A percentile compares a stretch with the other conserved stretches of the same genome.
Evolutionary conservation across 2,888 invertebrate genomes (phyloP).

Genomic region (Trissoscelio sp.): DNA sequence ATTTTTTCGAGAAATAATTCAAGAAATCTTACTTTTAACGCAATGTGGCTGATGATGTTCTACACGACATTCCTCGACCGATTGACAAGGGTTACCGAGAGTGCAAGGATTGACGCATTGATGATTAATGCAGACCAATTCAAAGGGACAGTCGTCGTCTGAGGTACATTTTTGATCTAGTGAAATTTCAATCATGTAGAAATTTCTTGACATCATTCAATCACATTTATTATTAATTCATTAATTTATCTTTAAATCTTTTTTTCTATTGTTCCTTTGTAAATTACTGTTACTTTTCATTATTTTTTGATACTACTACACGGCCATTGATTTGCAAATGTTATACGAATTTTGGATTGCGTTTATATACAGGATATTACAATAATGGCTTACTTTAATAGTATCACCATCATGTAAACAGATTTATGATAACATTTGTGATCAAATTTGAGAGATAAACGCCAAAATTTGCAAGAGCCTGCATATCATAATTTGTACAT

Average conservation of each 20-base stretch:
- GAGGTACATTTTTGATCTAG: conserved; percentile 91
- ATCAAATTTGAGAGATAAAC: conserved; percentile 44
- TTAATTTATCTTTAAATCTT: background rate
- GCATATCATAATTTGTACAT: conserved; percentile 62
- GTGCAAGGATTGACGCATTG: conserved; percentile 93
- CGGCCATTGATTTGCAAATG: conserved; percentile 7
- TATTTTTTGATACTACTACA: conserved; percentile 15
- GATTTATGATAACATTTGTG: conserved; percentile 17
- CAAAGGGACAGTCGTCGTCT: conserved; percentile 91
- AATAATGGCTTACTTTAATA: conserved; percentile 63
- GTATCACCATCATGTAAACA: conserved; percentile 61
- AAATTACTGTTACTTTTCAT: background rate
- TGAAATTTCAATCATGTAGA: conserved; percentile 68
- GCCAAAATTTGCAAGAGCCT: conserved; percentile 69
- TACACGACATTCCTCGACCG: conserved; percentile 92
- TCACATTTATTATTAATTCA: background rate
- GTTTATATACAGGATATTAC: conserved; percentile 67
- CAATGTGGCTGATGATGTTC: conserved; percentile 93
- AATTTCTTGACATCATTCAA: conserved; percentile 32
- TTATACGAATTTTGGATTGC: conserved; percentile 24
- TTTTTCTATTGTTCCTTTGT: background rate
- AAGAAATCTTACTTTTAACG: conserved; percentile 90
- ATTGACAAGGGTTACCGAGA: conserved; percentile 89
- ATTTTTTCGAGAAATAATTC: no score
- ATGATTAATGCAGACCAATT: conserved; percentile 91